Base-by-base conservation (phyloP, 35 echinoderm and acorn worm species). In the Apostichopus californicus region DNA sequence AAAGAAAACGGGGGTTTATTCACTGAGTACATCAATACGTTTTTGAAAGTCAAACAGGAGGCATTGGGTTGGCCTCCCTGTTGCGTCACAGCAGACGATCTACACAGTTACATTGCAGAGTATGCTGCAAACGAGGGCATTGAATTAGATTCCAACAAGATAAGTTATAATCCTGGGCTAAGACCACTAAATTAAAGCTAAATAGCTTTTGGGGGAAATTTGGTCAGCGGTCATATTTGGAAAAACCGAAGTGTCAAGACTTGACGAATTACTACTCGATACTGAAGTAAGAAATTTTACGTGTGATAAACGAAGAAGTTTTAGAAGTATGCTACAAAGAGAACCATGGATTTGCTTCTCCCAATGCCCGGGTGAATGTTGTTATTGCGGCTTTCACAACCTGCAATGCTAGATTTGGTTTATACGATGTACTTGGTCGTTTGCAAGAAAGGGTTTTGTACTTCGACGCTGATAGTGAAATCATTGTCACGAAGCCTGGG, bases 351-450 rank as follows among this genome's bases (percentile, higher is more conserved):
- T 81, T 81, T 25, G 6, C 79, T 15, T 9, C 6, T 5, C 21
- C 79, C 12, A 81, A 81, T 56, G 79, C 55, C 11, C 20, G 60
- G 24, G 60, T 57, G 9, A 96, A 94, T 92, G 87, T 96, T 1
- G 85, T 92, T 8, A 89, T 96, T 65, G 89, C 90, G 2, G 90
- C 81, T 3, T 94, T 89, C 57, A 97, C 93, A 13, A 96, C 93
- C 13, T 56, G 88, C 8, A 60, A 92, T 15, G 93, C 96, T 1
- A 34, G 94, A 15, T 60, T 98, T 9, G 93, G 94, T 81, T 58
- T 98, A 8, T 98, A 98, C 22, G 78, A 86, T 15, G 53, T 93
- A 11, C 17, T 94, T 9, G 94, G 95, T 89, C 73, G 77, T 18
- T 71, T 96, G 18, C 79, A 92, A 5, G 89, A 91, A 18, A 52